These are phyloP conservation scores for Chelmon rostratus DNA, from an alignment of 2,797 vertebrate genomes.

Conservation along the genomic window DNA sequence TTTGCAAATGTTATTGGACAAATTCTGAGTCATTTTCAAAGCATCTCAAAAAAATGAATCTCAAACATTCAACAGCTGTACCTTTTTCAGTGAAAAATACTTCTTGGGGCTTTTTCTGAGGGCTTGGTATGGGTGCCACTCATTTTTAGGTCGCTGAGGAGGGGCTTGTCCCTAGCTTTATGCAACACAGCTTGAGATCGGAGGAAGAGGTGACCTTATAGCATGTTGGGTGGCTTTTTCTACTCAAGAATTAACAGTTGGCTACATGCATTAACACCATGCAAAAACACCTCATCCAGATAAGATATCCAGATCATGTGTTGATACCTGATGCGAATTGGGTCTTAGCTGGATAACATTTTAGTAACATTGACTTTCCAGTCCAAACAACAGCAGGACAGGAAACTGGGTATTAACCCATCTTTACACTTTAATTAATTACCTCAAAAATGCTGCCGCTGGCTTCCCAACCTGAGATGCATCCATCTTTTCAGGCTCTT, in stretches of 20 bases:
- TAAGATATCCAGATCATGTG: background rate
- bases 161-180: background rate
- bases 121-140: background rate
- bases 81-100: too few relatives aligned
- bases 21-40: background rate
- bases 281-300: background rate
- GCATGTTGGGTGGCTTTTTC: background rate
- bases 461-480: background rate
- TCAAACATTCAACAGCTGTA: background rate
- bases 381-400: background rate
- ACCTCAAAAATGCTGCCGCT: background rate
- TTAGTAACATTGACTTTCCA: background rate
- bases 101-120: background rate
- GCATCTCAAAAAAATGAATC: background rate
- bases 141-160: background rate
- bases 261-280: conserved; percentile 21
- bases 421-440: background rate
- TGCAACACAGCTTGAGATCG: background rate
- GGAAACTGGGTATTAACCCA: background rate
- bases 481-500: background rate
- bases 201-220: background rate
- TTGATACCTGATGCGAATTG: background rate
- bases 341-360: too few relatives aligned
- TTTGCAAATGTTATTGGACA: background rate
- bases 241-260: background rate